Percentiles rank a stretch among this genome's conserved stretches.
Evolutionary conservation across 2,113 vertebrate species (phyloP).

Genomic region (Petaurus breviceps): DNA sequence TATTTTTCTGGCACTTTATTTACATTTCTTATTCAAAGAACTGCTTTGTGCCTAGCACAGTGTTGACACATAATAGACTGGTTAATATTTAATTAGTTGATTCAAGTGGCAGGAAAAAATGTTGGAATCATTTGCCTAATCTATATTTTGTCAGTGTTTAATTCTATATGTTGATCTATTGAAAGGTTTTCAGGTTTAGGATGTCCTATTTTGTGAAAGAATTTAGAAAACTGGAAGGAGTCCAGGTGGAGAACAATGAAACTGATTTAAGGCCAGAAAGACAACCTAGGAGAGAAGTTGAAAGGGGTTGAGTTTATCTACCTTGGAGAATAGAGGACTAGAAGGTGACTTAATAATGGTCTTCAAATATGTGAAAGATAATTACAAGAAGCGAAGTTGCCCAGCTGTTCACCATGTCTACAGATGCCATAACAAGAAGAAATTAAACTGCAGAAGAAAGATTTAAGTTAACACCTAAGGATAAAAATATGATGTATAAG

Average conservation of each 20-base stretch:
- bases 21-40: background rate
- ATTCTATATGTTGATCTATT: background rate
- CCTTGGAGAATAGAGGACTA: background rate
- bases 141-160: background rate
- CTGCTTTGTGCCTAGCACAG: background rate
- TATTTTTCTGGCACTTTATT: accelerated
- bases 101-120: accelerated
- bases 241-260: background rate
- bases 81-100: accelerated
- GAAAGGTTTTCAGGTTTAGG: background rate
- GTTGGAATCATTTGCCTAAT: accelerated
- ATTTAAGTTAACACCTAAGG: background rate
- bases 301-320: background rate
- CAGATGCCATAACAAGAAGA: background rate
- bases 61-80: background rate
- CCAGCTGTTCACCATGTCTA: background rate
- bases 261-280: background rate
- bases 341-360: background rate
- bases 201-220: background rate
- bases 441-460: background rate
- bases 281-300: accelerated
- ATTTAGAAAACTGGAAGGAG: background rate
- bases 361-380: background rate
- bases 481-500: background rate
- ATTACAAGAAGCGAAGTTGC: background rate